These are phyloP conservation scores for Maylandia zebra DNA, from an alignment of 2,113 vertebrate genomes.

Conservation along the genomic window DNA sequence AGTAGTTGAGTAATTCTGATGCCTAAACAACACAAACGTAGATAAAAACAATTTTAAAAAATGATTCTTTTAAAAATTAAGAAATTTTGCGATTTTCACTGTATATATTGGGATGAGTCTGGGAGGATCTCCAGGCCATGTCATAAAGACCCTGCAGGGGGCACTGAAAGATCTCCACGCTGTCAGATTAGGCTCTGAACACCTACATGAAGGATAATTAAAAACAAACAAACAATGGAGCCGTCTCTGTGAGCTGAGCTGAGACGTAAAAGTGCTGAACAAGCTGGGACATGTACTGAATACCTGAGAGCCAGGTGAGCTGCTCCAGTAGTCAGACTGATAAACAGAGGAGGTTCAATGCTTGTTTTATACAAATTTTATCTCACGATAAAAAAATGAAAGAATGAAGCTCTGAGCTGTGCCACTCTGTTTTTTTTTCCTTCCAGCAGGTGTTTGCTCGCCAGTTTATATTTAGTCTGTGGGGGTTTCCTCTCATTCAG, in stretches of 20 bases:
- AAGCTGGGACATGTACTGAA: neutral
- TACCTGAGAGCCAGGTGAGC: neutral
- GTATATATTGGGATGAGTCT: neutral
- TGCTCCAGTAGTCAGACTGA: neutral
- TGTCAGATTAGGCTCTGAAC: neutral
- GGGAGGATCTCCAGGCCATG: neutral
- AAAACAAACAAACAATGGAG: neutral
- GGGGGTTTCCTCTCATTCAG: neutral
- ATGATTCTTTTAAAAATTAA: neutral
- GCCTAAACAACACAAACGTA: neutral
- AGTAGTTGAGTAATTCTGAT: neutral
- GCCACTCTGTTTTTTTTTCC: neutral
- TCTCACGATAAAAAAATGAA: neutral
- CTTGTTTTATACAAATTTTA: neutral
- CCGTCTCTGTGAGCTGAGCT: neutral
- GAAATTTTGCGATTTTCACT: accelerated
- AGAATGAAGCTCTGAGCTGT: neutral
- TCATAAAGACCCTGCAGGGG: neutral
- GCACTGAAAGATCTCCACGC: neutral
- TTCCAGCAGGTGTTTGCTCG: neutral
- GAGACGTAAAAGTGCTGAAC: neutral
- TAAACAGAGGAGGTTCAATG: neutral
- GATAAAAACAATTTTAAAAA: accelerated
- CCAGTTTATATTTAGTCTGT: neutral
- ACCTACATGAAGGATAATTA: neutral